Conservation (phyloP, 2,797 vertebrate species). For the Lepilemur ruficaudatus region DNA sequence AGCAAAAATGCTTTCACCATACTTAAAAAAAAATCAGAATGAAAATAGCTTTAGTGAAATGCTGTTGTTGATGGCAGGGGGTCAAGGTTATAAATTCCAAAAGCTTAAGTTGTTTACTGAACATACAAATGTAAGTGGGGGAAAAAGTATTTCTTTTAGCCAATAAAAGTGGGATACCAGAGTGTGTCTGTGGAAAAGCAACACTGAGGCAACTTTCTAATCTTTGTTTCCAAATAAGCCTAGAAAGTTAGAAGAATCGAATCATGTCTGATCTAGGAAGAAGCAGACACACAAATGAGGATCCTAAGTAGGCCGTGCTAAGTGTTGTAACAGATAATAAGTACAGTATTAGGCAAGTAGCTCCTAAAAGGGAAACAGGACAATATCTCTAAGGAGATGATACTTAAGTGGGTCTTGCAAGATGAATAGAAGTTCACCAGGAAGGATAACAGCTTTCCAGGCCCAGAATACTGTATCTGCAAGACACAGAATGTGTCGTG, state of each 20-base stretch:
- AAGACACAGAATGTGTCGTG: background rate
- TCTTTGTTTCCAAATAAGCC: background rate
- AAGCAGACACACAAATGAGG: background rate
- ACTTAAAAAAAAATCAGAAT: background rate
- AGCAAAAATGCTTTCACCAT: background rate
- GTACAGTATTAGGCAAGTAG: background rate
- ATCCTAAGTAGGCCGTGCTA: background rate
- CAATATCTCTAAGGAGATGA: background rate
- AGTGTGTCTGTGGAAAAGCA: background rate
- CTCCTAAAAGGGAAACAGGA: background rate
- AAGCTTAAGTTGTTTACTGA: slow-evolving; percentile 9
- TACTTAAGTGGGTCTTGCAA: background rate
- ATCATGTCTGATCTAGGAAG: background rate
- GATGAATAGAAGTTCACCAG: background rate
- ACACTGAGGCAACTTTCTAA: background rate
- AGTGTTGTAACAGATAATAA: background rate
- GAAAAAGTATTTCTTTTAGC: background rate
- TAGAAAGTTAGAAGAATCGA: background rate
- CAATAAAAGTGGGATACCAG: background rate
- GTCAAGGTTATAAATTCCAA: background rate
- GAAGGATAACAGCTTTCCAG: background rate
- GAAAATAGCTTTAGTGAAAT: background rate
- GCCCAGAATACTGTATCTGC: background rate
- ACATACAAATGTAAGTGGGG: background rate
- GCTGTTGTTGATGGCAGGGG: background rate